These are phyloP conservation scores for Boleophthalmus pectinirostris DNA, from an alignment of 2,113 vertebrate species.

Conservation along the genomic window DNA sequence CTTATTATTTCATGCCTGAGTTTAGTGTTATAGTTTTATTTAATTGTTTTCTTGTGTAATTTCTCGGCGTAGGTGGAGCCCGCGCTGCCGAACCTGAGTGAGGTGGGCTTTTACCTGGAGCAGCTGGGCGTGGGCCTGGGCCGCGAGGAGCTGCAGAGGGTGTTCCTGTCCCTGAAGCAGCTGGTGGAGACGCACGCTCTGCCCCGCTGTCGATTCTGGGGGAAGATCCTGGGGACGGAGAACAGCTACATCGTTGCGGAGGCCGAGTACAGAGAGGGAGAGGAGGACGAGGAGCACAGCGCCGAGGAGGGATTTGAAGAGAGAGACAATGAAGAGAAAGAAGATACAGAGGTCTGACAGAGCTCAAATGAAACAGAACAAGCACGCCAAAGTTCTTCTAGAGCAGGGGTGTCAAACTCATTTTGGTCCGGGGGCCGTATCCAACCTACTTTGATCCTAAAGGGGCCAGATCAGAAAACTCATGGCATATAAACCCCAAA, in stretches of 20 bases:
- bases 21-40: too few relatives aligned
- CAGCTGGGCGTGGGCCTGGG: conserved; percentile 87
- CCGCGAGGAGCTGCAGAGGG: conserved; percentile 84
- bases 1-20: too few relatives aligned
- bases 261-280: conserved; percentile 81
- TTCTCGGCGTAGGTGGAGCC: conserved; percentile 75
- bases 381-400: too few relatives aligned
- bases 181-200: conserved; percentile 80
- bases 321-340: conserved; percentile 40
- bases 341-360: conserved; percentile 44
- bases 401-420: too few relatives aligned
- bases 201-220: conserved; percentile 90
- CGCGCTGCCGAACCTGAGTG: conserved; percentile 85
- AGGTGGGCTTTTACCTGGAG: conserved; percentile 89
- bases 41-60: background rate
- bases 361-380: too few relatives aligned
- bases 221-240: conserved; percentile 88
- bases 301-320: conserved; percentile 62
- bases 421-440: too few relatives aligned
- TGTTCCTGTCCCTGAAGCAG: conserved; percentile 89
- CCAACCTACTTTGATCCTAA: too few relatives aligned
- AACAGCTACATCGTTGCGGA: conserved; percentile 91
- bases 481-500: too few relatives aligned
- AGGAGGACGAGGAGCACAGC: conserved; percentile 81
- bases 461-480: too few relatives aligned